Evolutionary conservation across 2,797 vertebrate genomes (phyloP).

Genomic region (Gymnothorax javanicus): DNA sequence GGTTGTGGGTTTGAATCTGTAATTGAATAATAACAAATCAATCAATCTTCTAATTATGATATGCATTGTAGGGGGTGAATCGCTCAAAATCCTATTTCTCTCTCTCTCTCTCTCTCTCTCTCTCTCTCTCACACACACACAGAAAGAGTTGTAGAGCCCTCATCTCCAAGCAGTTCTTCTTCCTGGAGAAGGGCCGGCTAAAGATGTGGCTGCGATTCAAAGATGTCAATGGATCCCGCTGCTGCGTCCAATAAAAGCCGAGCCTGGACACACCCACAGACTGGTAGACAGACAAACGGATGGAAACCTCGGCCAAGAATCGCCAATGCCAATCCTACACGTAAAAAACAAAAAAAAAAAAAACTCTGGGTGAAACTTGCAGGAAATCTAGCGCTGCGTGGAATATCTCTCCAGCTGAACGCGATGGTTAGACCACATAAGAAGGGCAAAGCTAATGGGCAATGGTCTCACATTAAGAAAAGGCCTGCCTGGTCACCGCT

Average conservation of each 20-base stretch:
- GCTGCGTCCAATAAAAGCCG: constrained; percentile 89
- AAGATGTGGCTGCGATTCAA: constrained; percentile 97
- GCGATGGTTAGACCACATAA: constrained; percentile 56
- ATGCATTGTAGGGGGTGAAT: too few species aligned
- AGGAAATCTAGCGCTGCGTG: constrained; percentile 66
- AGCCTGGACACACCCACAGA: constrained; percentile 43
- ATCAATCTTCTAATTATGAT: too few species aligned
- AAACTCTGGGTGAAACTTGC: constrained; percentile 54
- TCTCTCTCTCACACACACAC: constrained; percentile 41
- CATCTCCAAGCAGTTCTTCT: constrained; percentile 99
- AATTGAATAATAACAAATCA: too few species aligned
- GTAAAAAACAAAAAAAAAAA: constrained; percentile 53
- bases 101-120: background rate
- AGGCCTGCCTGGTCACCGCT: constrained; percentile 67
- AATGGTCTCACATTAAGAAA: constrained; percentile 18
- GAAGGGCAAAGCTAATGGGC: background rate
- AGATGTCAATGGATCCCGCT: constrained; percentile 90
- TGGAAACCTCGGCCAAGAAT: constrained; percentile 51
- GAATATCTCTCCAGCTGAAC: constrained; percentile 74
- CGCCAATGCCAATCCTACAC: constrained; percentile 77
- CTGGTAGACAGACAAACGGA: constrained; percentile 60
- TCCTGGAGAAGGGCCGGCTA: constrained; percentile 98
- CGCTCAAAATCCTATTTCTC: too few species aligned
- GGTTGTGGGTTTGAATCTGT: too few species aligned
- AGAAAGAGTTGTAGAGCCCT: constrained; percentile 99